Evolutionary conservation across 2,797 vertebrate genomes (phyloP).

Genomic region (Thripadectes ignobilis): DNA sequence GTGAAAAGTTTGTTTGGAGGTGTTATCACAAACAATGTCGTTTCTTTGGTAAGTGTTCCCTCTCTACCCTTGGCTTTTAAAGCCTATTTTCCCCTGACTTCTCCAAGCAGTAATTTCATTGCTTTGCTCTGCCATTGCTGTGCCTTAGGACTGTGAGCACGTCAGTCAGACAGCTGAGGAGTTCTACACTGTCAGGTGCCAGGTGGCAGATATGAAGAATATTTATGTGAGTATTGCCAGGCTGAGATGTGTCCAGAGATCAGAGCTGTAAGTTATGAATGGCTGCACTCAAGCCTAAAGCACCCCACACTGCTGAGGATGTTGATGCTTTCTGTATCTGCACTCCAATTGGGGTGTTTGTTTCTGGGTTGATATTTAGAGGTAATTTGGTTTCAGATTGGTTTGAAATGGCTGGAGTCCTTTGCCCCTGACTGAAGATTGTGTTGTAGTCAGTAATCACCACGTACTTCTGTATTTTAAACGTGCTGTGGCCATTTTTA

Average conservation of each 20-base stretch:
- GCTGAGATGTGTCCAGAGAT: background rate
- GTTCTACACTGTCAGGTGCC: slow-evolving; percentile 98
- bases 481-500: background rate
- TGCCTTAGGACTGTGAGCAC: slow-evolving; percentile 92
- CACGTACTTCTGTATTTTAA: background rate
- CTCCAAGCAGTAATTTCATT: background rate
- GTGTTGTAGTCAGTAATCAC: background rate
- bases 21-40: slow-evolving; percentile 98
- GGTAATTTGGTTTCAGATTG: background rate
- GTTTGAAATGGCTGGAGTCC: background rate
- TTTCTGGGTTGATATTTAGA: background rate
- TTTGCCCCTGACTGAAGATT: background rate
- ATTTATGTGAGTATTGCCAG: slow-evolving; percentile 90
- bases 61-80: background rate
- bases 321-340: background rate
- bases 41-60: slow-evolving; percentile 89
- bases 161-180: slow-evolving; percentile 98
- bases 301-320: accelerated
- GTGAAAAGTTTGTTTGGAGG: slow-evolving; percentile 98
- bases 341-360: background rate
- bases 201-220: slow-evolving; percentile 99
- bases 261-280: background rate
- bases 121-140: background rate
- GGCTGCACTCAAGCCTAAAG: no score
- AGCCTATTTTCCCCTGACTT: background rate